Base-by-base conservation (phyloP, 2,888 invertebrate genomes). In the Nymphalis urticae region DNA sequence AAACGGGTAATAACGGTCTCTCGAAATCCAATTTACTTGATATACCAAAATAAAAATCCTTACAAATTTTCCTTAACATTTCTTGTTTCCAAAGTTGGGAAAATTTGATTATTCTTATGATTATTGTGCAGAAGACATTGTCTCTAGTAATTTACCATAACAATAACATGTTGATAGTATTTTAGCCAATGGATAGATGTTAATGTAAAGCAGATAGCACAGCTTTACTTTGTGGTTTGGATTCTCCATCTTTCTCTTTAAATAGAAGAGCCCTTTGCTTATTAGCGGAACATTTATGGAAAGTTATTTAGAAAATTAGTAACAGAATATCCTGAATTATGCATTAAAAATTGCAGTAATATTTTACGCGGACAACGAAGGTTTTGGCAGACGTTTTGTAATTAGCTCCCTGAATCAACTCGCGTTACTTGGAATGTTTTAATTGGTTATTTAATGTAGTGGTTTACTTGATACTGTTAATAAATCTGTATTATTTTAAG, bases 371-470 rank as follows among this genome's bases (percentile, higher is more conserved):
- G 17, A 56, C 54, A 62, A 54, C 19, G 48, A 54, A 66, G 21
- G 54, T 66, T 50, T 61, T 66, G 61, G 66, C 66, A 61, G 66
- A 61, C 66, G 61, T 66, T 66, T 62, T 54, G 32, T 62, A 66
- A 66, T 66, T 66, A 66, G 62, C 42, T 66, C 48, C 50, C 62
- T 54, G 66, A 62, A 62, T 54, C 61, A 66, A 27, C 61, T 66
- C 48, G 32, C 54, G 62, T 66, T 62, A 36, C 36, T 58, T 58
- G 36, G n/a, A 62, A 62, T 66, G 51, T 24, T n/a, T 47, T 56
- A 56, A 66, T 66, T 66, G 62, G 48, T 54, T 54, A 66, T 24
- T 56, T 51, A 48, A 58, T 19, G 21, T 17, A 65, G 24, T 21
- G 27, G 19, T 59, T 66, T 47, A 36, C 27, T 61, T 53, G 61